Evolutionary conservation across 2,888 invertebrate species (phyloP), one percentile per base, ranked within the genome.

Genomic region (Cryptus viduatorius): DNA sequence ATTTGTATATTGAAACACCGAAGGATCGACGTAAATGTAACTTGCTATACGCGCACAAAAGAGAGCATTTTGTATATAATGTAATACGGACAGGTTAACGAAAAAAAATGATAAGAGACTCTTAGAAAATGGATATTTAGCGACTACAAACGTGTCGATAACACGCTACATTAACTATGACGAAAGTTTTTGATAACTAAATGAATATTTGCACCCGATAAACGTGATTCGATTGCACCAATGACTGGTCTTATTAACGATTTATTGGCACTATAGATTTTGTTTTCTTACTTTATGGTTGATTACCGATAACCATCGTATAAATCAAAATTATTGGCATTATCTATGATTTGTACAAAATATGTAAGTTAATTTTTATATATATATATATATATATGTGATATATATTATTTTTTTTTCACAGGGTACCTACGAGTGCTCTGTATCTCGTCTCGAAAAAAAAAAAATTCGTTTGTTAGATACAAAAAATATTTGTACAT

Each of bases 331-430:
- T 81, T 81, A 84, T 72, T 37, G 77, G 77, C 81, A 81, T 84
- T 81, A 73, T 73, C 76, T 84, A 84, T 84, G 67, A 82, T 84
- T 82, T 86, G 77, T 82, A 82, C 79, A 79, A 84, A 79, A 77
- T 79, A 82, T 77, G 56, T 86, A 82, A 84, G 76, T 82, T 82
- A 71, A 83, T 79, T 82, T 72, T 80, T 67, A 24, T 67, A 14
- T 24, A 24, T 14, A 31, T 64, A 31, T 64, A 64, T 64, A 72
- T 78, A 72, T 81, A 79, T 75, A 84, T 82, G 86, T 84, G 82
- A 86, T 86, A 82, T 80, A 84, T 37, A 37, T 37, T 24, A 24
- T 24, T 24, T 61, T 61, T 61, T 77, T 82, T 86, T 80, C 29
- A 50, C 78, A 68, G 79, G 82, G 82, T 86, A 83, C 82, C 10